Base-by-base conservation (phyloP, 2,113 vertebrate species). In the Pterocles orientalis region DNA sequence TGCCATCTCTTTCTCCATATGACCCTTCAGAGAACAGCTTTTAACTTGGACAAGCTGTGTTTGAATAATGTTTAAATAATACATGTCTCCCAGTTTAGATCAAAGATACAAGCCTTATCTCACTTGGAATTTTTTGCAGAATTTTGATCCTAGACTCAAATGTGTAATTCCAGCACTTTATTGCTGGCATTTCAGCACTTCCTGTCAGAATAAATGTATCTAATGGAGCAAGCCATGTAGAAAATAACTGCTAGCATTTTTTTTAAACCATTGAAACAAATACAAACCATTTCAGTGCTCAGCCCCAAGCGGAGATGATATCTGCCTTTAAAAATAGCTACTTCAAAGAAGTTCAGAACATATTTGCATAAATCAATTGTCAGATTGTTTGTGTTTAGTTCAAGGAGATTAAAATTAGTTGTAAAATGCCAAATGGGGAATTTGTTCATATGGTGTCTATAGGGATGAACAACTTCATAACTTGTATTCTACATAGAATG, bases 291-390 rank as follows among this genome's bases (percentile, higher is more conserved):
- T 96, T 77, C 83, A 95, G 70, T 78, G 58, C 51, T 95, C 66
- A 97, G 92, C 94, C 94, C 39, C 82, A 96, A 98, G 96, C 50
- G 5, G 70, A 97, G 95, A 98, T 96, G 61, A 20, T 97, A 97
- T 97, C 95, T 98, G 70, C 47, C 92, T 97, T 98, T 97, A 96
- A 97, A 97, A 97, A 97, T 60, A 97, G 71, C 92, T 89, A 91
- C 96, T 98, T 98, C 97, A 98, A 98, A 98, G 96, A 96, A 92
- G 83, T 93, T 86, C 76, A 95, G 72, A 96, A 86, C 76, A 61
- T 12, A 98, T 98, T 97, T 98, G 96, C 98, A 98, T 98, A 92
- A 97, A 82, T 11, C 65, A 31, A 90, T 87, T 95, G 89, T 96
- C 96, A 97, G 85, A 97, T 96, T 97, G 90, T 96, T 97, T 97